phyloP scores from a whole-genome alignment of 2,113 vertebrate genomes.

The Gymnorhina tibicen region DNA sequence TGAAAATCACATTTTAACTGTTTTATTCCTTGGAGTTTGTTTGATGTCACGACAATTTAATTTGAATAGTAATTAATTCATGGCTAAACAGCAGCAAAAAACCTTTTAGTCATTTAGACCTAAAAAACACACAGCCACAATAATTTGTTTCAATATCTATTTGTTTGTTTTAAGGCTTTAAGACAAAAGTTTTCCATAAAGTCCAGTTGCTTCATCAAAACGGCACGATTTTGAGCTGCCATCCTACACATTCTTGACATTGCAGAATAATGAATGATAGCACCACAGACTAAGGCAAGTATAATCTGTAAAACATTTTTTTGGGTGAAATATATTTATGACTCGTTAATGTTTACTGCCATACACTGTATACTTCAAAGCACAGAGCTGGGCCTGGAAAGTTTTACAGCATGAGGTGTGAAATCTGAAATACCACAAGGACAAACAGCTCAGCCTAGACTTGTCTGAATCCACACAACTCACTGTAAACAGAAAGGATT shows the following conservation, averaged over 20 bases:
- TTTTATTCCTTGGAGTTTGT: not conserved
- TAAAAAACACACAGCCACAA: not conserved
- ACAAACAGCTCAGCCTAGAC: not conserved
- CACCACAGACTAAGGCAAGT: not conserved
- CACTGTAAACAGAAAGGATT: not conserved
- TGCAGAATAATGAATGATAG: not conserved
- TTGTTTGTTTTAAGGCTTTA: not conserved
- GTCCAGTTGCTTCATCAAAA: not conserved
- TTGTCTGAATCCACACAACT: not conserved
- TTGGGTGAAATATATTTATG: not conserved
- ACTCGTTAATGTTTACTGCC: not conserved
- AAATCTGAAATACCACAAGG: conserved; percentile 47
- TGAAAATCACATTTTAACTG: not conserved
- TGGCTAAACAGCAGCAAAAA: not conserved
- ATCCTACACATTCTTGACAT: conserved; percentile 35
- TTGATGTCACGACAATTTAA: not conserved
- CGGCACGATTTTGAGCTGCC: not conserved
- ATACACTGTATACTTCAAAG: conserved; percentile 28
- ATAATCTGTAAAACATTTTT: not conserved
- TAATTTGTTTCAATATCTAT: not conserved
- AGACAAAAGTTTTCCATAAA: not conserved
- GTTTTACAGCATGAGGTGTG: conserved; percentile 47
- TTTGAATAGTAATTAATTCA: not conserved
- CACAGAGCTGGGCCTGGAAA: conserved; percentile 28
- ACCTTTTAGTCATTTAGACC: not conserved